Conservation (phyloP, 2,113 vertebrate species). For the Serilophus lunatus region DNA sequence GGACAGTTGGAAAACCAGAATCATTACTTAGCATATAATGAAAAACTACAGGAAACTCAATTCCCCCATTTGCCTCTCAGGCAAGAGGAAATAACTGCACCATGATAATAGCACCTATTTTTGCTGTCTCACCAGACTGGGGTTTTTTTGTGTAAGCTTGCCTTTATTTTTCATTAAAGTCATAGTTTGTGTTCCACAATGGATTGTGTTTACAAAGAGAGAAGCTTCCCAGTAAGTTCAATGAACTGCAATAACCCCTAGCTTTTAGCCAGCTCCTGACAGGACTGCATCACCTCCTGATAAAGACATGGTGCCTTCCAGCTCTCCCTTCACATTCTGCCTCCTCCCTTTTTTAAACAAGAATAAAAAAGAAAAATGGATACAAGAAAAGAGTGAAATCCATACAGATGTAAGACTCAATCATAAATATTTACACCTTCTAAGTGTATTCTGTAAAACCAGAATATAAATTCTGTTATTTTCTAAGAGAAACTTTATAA, state of each 20-base stretch:
- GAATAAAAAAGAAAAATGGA: neutral
- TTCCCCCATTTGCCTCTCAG: neutral
- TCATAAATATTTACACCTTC: neutral
- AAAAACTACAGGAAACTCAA: neutral
- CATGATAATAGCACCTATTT: neutral
- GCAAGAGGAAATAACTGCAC: neutral
- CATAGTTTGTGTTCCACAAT: neutral
- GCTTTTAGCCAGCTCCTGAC: neutral
- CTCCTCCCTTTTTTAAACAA: neutral
- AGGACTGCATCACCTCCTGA: neutral
- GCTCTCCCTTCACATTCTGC: neutral
- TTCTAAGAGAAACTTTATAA: neutral
- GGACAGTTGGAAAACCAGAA: neutral
- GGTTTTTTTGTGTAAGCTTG: neutral
- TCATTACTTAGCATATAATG: neutral
- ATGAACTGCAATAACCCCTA: conserved; percentile 44
- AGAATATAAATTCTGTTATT: neutral
- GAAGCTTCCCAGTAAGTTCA: conserved; percentile 7
- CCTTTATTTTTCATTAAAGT: conserved; percentile 40
- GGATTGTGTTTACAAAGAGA: conserved; percentile 13
- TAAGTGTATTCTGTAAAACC: neutral
- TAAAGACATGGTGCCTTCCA: neutral
- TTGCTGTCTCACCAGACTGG: neutral
- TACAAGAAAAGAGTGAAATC: neutral
- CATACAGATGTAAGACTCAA: neutral